Conservation (phyloP, 2,797 vertebrate species). For the Manis javanica region DNA sequence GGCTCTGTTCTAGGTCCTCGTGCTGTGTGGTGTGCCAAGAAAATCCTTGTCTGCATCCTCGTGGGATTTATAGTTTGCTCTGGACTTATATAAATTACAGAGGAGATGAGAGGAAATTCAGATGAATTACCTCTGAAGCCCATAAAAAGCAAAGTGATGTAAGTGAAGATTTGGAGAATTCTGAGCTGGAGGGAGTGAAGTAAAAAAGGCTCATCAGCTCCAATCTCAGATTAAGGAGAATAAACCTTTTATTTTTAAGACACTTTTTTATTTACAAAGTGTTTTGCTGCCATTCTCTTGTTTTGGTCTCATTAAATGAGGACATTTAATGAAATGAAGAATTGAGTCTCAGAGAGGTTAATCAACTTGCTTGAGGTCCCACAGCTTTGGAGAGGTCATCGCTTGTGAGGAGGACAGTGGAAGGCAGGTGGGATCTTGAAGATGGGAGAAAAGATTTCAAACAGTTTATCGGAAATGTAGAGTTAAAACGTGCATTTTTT, state of each 20-base stretch:
- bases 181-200: background rate
- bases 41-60: background rate
- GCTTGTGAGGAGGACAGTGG: background rate
- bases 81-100: background rate
- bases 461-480: background rate
- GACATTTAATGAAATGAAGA: background rate
- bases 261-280: background rate
- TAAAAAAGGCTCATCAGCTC: background rate
- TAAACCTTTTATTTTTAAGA: background rate
- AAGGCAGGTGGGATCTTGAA: background rate
- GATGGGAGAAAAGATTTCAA: background rate
- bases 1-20: rapidly evolving
- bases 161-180: background rate
- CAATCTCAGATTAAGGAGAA: background rate
- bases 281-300: background rate
- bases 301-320: background rate
- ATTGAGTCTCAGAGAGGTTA: conserved; percentile 15
- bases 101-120: background rate
- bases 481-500: background rate
- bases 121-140: background rate
- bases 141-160: background rate
- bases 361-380: background rate
- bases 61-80: background rate
- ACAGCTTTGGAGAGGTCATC: background rate
- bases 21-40: rapidly evolving